Conservation (phyloP, 30 jellyfish, hydroid and myxozoan genomes). For the Phacellophora camtschatica region DNA sequence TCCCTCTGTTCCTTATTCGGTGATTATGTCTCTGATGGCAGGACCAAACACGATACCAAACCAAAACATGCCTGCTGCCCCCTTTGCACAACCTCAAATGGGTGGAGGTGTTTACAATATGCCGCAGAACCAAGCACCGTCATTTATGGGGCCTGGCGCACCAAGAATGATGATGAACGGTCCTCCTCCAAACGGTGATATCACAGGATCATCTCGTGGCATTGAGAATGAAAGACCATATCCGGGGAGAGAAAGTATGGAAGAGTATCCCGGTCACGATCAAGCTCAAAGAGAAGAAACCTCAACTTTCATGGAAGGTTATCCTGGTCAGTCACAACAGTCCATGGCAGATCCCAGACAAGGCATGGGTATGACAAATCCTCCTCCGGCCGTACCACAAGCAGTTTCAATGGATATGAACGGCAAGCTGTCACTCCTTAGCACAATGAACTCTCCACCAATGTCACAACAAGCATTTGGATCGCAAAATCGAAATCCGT, state of each 20-base stretch:
- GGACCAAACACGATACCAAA: conserved; percentile 63
- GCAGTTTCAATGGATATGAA: conserved; percentile 44
- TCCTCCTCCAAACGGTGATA: conserved; percentile 15
- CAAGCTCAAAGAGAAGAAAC: conserved; percentile 34
- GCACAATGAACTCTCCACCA: too few species aligned
- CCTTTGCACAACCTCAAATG: conserved; percentile 60
- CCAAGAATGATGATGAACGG: conserved; percentile 19
- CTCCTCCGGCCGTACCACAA: not conserved
- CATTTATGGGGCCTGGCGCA: conserved; percentile 1
- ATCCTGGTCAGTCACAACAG: conserved; percentile 16
- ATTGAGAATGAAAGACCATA: not conserved
- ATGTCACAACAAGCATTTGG: too few species aligned
- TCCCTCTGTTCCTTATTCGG: conserved; percentile 56
- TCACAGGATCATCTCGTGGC: conserved; percentile 35
- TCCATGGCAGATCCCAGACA: not conserved
- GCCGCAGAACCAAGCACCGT: conserved; percentile 48
- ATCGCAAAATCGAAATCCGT: too few species aligned
- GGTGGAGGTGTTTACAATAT: conserved; percentile 38
- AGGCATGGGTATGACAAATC: not conserved
- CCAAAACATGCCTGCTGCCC: conserved; percentile 53
- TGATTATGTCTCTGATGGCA: conserved; percentile 60
- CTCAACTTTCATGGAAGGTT: conserved; percentile 30
- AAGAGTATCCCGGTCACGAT: conserved; percentile 48
- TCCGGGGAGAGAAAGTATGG: not conserved
- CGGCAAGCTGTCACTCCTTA: conserved; percentile 32